Evolutionary conservation across 2,113 vertebrate species (phyloP).

Genomic region (Anhinga rufa): DNA sequence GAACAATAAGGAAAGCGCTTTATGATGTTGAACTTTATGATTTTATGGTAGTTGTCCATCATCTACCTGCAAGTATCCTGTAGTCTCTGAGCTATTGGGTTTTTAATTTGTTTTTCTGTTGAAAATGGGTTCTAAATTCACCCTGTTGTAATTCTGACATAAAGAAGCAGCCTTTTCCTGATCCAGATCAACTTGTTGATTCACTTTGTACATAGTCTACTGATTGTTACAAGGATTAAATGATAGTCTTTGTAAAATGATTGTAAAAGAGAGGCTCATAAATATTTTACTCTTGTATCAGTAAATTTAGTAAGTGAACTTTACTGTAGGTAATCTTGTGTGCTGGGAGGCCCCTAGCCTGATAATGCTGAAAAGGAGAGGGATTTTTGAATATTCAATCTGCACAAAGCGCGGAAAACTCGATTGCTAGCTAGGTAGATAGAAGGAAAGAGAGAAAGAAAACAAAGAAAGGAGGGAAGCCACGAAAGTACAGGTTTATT

Average conservation of each 20-base stretch:
- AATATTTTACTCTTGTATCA: background rate
- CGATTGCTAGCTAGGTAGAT: background rate
- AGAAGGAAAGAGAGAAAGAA: background rate
- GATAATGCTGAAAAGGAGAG: background rate
- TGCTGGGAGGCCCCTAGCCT: background rate
- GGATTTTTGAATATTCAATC: background rate
- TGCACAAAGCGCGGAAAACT: accelerated
- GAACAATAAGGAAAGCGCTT: background rate
- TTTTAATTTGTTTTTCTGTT: background rate
- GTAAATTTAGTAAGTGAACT: background rate
- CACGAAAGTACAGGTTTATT: constrained; percentile 11
- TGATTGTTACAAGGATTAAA: background rate
- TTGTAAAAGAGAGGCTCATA: background rate
- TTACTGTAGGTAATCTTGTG: background rate
- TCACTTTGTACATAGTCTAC: background rate
- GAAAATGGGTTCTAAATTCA: background rate
- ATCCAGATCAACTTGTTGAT: background rate
- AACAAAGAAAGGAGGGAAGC: background rate
- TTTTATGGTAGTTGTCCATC: background rate
- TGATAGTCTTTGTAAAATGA: background rate
- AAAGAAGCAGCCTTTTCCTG: background rate
- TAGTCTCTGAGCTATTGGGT: background rate
- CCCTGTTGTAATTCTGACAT: background rate
- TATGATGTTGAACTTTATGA: background rate
- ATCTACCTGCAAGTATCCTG: background rate